A percentile compares a stretch with the other conserved stretches of the same genome.
Conservation (phyloP, 2,113 vertebrate genomes). For the Pyrgilauda ruficollis region DNA sequence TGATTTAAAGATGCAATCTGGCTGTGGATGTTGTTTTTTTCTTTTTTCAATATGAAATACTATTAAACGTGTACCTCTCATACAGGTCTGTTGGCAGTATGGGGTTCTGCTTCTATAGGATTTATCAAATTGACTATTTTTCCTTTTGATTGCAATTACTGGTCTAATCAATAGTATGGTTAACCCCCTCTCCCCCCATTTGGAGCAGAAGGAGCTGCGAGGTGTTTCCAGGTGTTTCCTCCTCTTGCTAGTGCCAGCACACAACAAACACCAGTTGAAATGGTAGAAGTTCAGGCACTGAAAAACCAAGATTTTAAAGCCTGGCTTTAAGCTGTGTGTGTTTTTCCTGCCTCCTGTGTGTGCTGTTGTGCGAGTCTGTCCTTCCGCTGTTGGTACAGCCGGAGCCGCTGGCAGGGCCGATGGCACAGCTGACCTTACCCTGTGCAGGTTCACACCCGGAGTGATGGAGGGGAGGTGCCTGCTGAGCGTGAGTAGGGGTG, state of each 20-base stretch:
- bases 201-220: background rate
- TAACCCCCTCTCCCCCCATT: rapidly evolving
- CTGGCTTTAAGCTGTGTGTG: background rate
- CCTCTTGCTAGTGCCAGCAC: background rate
- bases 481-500: rapidly evolving
- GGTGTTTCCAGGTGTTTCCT: background rate
- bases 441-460: background rate
- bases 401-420: background rate
- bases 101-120: background rate
- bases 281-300: background rate
- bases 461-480: rapidly evolving
- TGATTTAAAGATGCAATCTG: background rate
- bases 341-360: background rate
- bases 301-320: background rate
- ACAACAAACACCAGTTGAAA: background rate
- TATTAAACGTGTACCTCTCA: background rate
- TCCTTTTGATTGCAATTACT: background rate
- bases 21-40: background rate
- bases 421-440: background rate
- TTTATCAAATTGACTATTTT: background rate
- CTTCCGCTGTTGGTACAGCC: too few species aligned
- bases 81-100: background rate
- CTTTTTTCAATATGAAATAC: background rate
- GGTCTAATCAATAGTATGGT: background rate
- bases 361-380: background rate